Evolutionary conservation across 92 coral and sea anemone species (phyloP).

Genomic region (Heliopora coerulea): DNA sequence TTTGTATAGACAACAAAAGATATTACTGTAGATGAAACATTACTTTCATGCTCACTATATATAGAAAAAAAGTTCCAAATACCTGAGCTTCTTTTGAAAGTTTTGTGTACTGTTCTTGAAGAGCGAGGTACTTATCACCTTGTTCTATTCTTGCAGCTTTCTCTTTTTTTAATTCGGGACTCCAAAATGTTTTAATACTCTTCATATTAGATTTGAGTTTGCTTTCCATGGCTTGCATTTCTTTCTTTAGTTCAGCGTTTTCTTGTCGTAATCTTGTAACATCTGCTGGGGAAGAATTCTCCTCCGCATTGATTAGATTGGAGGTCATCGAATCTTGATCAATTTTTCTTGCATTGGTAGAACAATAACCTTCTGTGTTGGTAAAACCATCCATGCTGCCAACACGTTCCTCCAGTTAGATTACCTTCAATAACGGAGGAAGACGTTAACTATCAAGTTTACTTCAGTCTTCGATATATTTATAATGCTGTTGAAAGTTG

Average conservation of each 20-base stretch:
- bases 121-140: constrained; percentile 67
- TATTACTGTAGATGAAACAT: too few relatives aligned
- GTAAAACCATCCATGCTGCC: background rate
- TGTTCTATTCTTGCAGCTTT: constrained; percentile 89
- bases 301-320: background rate
- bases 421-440: background rate
- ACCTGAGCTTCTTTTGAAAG: constrained; percentile 95
- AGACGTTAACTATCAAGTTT: too few relatives aligned
- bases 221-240: constrained; percentile 92
- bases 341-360: constrained; percentile 21
- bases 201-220: constrained; percentile 95
- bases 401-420: background rate
- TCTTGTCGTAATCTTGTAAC: constrained; percentile 76
- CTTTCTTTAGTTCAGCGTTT: constrained; percentile 81
- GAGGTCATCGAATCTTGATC: constrained; percentile 24
- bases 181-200: constrained; percentile 97
- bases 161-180: constrained; percentile 97
- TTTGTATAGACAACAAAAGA: too few relatives aligned
- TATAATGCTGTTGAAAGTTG: constrained; percentile 24
- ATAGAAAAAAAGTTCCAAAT: constrained; percentile 26
- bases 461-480: too few relatives aligned
- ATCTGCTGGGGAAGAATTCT: constrained; percentile 8
- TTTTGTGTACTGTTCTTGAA: constrained; percentile 80
- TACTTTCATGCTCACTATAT: too few relatives aligned
- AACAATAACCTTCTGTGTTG: constrained; percentile 11